A percentile compares a stretch with the other conserved stretches of the same genome.
These are phyloP conservation scores for Hipparchia sbordonii DNA, from an alignment of 2,888 invertebrate species.

Conservation along the genomic window DNA sequence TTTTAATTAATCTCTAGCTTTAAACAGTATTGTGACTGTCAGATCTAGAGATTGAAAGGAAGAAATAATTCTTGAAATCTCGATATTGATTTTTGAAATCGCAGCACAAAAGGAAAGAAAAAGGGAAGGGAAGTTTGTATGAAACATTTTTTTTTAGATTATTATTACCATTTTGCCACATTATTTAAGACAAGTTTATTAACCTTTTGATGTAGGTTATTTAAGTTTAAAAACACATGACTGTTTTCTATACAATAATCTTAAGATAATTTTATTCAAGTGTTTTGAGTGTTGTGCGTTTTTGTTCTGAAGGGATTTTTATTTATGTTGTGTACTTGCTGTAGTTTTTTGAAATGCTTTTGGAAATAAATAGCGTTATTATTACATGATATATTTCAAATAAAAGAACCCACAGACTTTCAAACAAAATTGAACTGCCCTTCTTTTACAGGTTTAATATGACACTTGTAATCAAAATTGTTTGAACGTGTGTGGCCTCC, in stretches of 20 bases:
- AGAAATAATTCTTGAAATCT: too few species aligned
- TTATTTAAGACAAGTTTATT: too few species aligned
- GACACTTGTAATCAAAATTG: neutral
- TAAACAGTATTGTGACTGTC: too few species aligned
- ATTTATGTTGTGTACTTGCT: slow-evolving; percentile 44
- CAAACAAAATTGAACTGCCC: neutral
- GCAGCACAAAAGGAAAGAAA: too few species aligned
- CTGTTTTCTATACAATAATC: slow-evolving; percentile 26
- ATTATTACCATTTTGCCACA: too few species aligned
- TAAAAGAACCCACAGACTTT: neutral
- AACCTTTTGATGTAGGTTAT: too few species aligned
- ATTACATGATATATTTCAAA: neutral
- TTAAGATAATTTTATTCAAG: slow-evolving; percentile 38
- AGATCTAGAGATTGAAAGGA: too few species aligned
- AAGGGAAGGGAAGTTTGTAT: too few species aligned
- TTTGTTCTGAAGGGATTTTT: slow-evolving; percentile 46
- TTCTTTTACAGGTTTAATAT: neutral
- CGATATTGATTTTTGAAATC: too few species aligned
- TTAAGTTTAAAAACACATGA: slow-evolving; percentile 9
- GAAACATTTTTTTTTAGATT: too few species aligned
- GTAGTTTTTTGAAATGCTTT: slow-evolving; percentile 29
- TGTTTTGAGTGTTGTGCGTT: slow-evolving; percentile 47
- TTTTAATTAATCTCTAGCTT: too few species aligned
- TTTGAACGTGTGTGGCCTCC: neutral
- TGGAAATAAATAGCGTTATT: slow-evolving; percentile 27